Base-by-base conservation (phyloP, 2,888 invertebrate species). In the Allophyes oxyacanthae region DNA sequence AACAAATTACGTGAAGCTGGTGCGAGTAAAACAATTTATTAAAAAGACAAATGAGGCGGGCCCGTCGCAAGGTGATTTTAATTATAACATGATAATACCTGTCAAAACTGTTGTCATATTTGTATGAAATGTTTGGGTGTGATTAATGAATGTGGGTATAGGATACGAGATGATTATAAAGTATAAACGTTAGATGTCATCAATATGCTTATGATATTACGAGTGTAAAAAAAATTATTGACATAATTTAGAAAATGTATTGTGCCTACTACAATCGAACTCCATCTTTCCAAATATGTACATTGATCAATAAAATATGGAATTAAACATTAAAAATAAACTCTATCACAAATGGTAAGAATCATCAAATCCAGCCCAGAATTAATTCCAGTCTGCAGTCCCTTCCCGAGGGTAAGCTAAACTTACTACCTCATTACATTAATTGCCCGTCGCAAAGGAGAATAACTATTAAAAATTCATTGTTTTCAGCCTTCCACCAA, bases 381-480 rank as follows among this genome's bases (percentile, higher is more conserved):
- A 84, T 86, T 81, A 86, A 78, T 78, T 78, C 68, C 66, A 83
- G 81, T 84, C 83, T 78, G 65, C 72, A 73, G 63, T 64, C 68
- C 68, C 45, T 66, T 72, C 72, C 75, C 56, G 34, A 63, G 80
- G 82, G 77, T 64, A 66, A 72, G 76, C 83, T 82, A 84, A 88
- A 85, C 85, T 87, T 84, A 83, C 82, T 86, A 88, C 82, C 85
- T 88, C 86, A 89, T 91, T 91, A 88, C 83, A 85, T 88, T 91
- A 90, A 90, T 91, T 88, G 87, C 76, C 75, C 75, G 82, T 82
- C 82, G 81, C 87, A 84, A 88, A 85, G 78, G 87, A 87, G 85
- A 85, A 86, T 87, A 88, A 88, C 88, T 90, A 90, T 91, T 90
- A 91, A 92, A 88, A 89, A 91, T 90, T 91, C 86, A 90, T 89